These are phyloP conservation scores for Hydropsyche betteni DNA, from an alignment of 2,888 invertebrate species.

Conservation along the genomic window DNA sequence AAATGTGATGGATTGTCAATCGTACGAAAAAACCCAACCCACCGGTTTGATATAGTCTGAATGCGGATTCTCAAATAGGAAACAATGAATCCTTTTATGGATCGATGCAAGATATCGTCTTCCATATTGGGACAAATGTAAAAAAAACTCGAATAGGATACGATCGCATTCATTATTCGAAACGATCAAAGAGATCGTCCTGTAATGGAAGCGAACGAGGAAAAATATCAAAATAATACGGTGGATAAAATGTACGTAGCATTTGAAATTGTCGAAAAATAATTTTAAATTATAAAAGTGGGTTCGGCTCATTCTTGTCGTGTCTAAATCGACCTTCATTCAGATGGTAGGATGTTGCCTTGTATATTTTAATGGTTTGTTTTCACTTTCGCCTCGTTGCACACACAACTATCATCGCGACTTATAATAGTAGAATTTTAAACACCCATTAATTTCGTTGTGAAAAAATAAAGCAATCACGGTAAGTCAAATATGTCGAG, in stretches of 20 bases:
- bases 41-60: background rate
- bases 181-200: background rate
- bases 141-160: background rate
- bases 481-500: background rate
- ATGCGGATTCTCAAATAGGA: slow-evolving; percentile 3
- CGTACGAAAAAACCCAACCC: too few species aligned
- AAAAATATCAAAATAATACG: background rate
- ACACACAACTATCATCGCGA: slow-evolving; percentile 14
- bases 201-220: background rate
- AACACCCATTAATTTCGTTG: background rate
- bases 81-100: slow-evolving; percentile 16
- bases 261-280: background rate
- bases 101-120: background rate
- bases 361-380: slow-evolving; percentile 22
- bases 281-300: slow-evolving; percentile 8
- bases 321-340: slow-evolving; percentile 24
- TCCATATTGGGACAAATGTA: background rate
- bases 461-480: background rate
- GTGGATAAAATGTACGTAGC: background rate
- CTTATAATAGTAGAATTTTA: background rate
- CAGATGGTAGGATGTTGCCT: slow-evolving; percentile 24
- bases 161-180: background rate
- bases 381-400: slow-evolving; percentile 26
- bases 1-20: too few species aligned
- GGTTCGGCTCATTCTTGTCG: background rate